phyloP scores from a whole-genome alignment of 2,888 invertebrate genomes.

The Dione vanillae region DNA sequence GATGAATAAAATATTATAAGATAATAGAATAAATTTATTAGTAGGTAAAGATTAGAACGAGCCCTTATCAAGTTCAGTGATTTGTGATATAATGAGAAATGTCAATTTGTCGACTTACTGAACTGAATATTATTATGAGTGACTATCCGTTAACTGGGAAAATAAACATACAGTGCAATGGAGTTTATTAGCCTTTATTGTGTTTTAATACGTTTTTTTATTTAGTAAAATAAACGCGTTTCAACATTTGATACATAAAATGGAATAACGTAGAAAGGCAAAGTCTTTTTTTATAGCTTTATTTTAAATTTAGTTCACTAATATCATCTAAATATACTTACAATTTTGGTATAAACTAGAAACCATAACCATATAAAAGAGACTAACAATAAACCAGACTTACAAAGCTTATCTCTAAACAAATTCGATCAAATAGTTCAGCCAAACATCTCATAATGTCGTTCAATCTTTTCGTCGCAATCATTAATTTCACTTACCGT shows the following conservation, averaged over 20 bases:
- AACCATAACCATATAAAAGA: not conserved
- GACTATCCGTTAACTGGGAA: slow-evolving; percentile 16
- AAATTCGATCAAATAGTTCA: not conserved
- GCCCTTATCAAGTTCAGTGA: slow-evolving; percentile 24
- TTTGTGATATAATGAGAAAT: slow-evolving; percentile 27
- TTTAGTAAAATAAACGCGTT: too few species aligned
- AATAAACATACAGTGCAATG: not conserved
- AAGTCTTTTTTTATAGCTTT: too few species aligned
- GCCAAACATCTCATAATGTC: not conserved
- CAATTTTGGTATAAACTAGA: too few species aligned
- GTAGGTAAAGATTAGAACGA: not conserved
- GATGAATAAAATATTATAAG: not conserved
- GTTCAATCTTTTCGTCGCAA: slow-evolving; percentile 12
- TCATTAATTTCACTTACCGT: slow-evolving; percentile 21
- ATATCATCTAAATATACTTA: too few species aligned
- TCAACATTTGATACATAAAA: too few species aligned
- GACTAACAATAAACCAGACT: not conserved
- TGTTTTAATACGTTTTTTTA: too few species aligned
- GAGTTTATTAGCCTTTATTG: not conserved
- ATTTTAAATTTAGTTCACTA: too few species aligned
- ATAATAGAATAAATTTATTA: slow-evolving; percentile 7
- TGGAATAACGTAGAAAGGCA: too few species aligned
- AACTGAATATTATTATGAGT: slow-evolving; percentile 27
- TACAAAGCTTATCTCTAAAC: not conserved
- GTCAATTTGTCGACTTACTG: slow-evolving; percentile 32